These are phyloP conservation scores for Microchrysa polita DNA, from an alignment of 2,888 invertebrate genomes.

Conservation along the genomic window DNA sequence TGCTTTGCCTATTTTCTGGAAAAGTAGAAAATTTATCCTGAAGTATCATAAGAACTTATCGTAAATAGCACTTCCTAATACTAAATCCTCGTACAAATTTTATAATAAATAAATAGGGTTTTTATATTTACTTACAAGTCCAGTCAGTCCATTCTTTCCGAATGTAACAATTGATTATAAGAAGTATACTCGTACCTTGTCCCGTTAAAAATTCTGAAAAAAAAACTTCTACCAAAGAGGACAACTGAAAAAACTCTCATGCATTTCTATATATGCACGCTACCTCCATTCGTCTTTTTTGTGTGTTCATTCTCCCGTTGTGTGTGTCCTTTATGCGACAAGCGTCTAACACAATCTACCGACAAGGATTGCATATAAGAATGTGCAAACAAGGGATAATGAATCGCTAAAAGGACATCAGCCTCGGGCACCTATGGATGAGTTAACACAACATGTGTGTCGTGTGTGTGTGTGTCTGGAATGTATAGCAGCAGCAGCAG, in stretches of 20 bases:
- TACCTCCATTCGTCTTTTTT: neutral
- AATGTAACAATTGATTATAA: neutral
- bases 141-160: too few species aligned
- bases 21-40: too few species aligned
- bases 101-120: too few species aligned
- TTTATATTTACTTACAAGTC: too few species aligned
- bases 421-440: neutral
- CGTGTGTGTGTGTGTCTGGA: neutral
- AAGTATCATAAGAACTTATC: too few species aligned
- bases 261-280: too few species aligned
- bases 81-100: too few species aligned
- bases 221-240: neutral
- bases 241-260: neutral
- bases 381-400: conserved; percentile 28
- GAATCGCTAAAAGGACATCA: conserved; percentile 39
- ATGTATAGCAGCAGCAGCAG: too few species aligned
- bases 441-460: conserved; percentile 10
- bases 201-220: neutral
- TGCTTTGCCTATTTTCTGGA: too few species aligned
- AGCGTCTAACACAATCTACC: conserved; percentile 24
- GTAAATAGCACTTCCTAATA: too few species aligned
- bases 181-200: neutral
- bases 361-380: neutral
- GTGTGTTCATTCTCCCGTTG: neutral
- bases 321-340: conserved; percentile 1